These are phyloP conservation scores for Ptychodera flava DNA, from an alignment of 35 echinoderm and acorn worm species.

Conservation along the genomic window DNA sequence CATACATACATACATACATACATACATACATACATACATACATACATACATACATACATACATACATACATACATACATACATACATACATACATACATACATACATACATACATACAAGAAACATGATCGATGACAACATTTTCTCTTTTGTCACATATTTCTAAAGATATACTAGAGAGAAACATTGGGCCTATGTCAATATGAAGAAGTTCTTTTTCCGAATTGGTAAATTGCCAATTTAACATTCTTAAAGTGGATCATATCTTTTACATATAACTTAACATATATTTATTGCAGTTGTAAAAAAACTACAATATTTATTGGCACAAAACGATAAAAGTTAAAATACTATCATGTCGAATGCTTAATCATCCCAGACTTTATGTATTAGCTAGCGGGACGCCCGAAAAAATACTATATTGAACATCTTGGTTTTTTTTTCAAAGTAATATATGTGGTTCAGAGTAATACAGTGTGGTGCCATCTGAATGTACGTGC, in stretches of 20 bases:
- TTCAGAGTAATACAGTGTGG: too few relatives aligned
- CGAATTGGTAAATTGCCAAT: not conserved
- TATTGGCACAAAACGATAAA: too few relatives aligned
- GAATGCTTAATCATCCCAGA: too few relatives aligned
- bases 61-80: not conserved
- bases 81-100: not conserved
- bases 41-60: conserved; percentile 2
- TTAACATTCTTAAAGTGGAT: not conserved
- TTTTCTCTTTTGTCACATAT: not conserved
- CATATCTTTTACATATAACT: too few relatives aligned
- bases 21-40: conserved; percentile 2
- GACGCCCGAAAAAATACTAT: too few relatives aligned
- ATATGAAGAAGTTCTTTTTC: not conserved
- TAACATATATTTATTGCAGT: too few relatives aligned
- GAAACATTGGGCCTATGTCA: not conserved
- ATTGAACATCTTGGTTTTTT: too few relatives aligned
- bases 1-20: not conserved
- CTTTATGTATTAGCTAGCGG: too few relatives aligned
- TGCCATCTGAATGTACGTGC: too few relatives aligned
- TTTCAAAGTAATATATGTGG: too few relatives aligned
- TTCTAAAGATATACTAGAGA: not conserved
- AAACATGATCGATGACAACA: not conserved
- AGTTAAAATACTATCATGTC: too few relatives aligned
- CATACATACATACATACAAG: not conserved
- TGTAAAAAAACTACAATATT: too few relatives aligned